Conservation (phyloP, 37 sponge, comb jelly and placozoan genomes). For the Axinella damicornis region DNA sequence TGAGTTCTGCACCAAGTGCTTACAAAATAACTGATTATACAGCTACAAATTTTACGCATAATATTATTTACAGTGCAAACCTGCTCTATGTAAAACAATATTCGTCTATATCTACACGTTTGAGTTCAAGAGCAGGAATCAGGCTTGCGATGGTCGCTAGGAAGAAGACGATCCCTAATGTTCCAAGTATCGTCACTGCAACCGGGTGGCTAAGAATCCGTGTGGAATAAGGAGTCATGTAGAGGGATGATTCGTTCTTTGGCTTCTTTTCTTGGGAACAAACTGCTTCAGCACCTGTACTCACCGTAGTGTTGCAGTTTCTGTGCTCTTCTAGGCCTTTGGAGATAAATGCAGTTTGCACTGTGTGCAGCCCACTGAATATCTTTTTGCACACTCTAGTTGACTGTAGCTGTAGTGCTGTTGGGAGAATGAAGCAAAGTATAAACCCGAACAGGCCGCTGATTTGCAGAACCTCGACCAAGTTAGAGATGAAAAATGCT, state of each 20-base stretch:
- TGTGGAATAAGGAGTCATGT: constrained; percentile 67
- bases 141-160: constrained; percentile 48
- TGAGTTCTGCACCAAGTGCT: too few relatives aligned
- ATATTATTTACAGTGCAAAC: too few relatives aligned
- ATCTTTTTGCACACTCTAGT: constrained; percentile 56
- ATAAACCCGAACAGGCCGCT: constrained; percentile 86
- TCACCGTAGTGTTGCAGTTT: too few relatives aligned
- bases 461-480: constrained; percentile 79
- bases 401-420: constrained; percentile 75
- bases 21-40: too few relatives aligned
- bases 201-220: constrained; percentile 31
- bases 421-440: constrained; percentile 81
- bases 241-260: not conserved
- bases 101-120: too few relatives aligned
- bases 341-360: too few relatives aligned
- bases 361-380: constrained; percentile 9
- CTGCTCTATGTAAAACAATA: too few relatives aligned
- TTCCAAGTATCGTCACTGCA: constrained; percentile 10
- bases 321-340: too few relatives aligned
- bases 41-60: too few relatives aligned
- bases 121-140: too few relatives aligned
- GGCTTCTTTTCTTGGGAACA: not conserved
- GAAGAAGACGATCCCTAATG: constrained; percentile 30
- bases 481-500: constrained; percentile 77
- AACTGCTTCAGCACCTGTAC: too few relatives aligned